Base-by-base conservation (phyloP, 1,140 invertebrate species). In the Chironomus tepperi region DNA sequence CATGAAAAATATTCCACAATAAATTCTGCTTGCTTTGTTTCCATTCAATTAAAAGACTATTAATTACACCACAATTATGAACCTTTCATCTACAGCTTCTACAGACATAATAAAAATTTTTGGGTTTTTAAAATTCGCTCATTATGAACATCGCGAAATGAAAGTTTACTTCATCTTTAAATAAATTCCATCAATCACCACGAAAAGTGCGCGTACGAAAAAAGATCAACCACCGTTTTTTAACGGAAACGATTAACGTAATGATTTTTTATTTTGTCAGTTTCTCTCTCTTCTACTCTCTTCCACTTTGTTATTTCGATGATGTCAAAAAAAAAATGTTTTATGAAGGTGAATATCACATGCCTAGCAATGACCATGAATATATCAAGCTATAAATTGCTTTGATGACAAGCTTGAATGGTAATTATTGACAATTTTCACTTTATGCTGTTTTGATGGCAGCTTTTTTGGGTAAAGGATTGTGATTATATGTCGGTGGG, bases 121-220 rank as follows among this genome's bases (percentile, higher is more conserved):
- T 57, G 15, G 5, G 24, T 34, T 34, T 34, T 57, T 57, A 57
- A 34, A 34, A 57, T n/a, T 57, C n/a, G 10, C 10, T 57, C 47
- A n/a, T 57, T 57, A 57, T 57, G 7, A 57, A n/a, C 47, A 57
- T n/a, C 15, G 12, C 12, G 47, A 57, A 57, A 57, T 57, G 47
- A 57, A 57, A 57, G 47, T 57, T 15, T 57, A 15, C n/a, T 57
- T n/a, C 47, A 57, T 57, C n/a, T 57, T 70, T 70, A 21, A 70
- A 21, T 21, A 70, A 70, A 18, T 70, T 18, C 65, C 65, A 70
- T 70, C 65, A 70, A 70, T 70, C 65, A 70, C 65, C 65, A 16
- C n/a, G 18, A 70, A 19, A 21, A 70, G 7, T 18, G 3, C 12
- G 10, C 47, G 47, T 57, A 12, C 15, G 15, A 47, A 15, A 47